Percentiles rank a stretch among this genome's conserved stretches.
Evolutionary conservation across 2,888 invertebrate genomes (phyloP).

Genomic region (Chalcis sispes): DNA sequence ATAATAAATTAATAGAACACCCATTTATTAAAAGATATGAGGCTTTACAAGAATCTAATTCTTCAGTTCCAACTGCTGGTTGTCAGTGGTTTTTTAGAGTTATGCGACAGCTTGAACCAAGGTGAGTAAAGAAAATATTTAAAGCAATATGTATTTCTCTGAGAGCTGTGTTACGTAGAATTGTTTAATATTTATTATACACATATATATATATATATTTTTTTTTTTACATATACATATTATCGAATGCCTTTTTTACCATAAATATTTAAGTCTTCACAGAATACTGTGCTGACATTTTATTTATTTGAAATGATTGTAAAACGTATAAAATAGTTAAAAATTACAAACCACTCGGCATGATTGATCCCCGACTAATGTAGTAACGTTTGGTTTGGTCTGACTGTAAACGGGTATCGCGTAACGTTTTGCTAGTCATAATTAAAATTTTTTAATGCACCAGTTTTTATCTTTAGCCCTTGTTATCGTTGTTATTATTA

Average conservation of each 20-base stretch:
- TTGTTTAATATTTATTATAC: slow-evolving; percentile 51
- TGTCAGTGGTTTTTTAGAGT: slow-evolving; percentile 86
- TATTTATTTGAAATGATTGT: slow-evolving; percentile 51
- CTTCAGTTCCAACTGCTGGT: slow-evolving; percentile 66
- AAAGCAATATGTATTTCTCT: slow-evolving; percentile 43
- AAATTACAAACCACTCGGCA: slow-evolving; percentile 66
- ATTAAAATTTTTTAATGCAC: slow-evolving; percentile 44
- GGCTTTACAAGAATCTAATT: slow-evolving; percentile 63
- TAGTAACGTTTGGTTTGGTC: slow-evolving; percentile 74
- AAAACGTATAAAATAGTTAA: slow-evolving; percentile 50
- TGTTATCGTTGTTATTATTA: slow-evolving; percentile 28
- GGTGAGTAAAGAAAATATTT: slow-evolving; percentile 65
- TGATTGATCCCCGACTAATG: slow-evolving; percentile 73
- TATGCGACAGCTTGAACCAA: slow-evolving; percentile 77
- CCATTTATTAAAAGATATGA: slow-evolving; percentile 91
- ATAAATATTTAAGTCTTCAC: slow-evolving; percentile 36
- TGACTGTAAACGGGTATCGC: slow-evolving; percentile 59
- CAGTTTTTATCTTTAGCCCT: slow-evolving; percentile 25
- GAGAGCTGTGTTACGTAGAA: slow-evolving; percentile 56
- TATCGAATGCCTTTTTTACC: slow-evolving; percentile 50
- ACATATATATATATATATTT: slow-evolving; percentile 33
- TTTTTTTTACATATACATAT: slow-evolving; percentile 38
- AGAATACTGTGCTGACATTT: slow-evolving; percentile 47
- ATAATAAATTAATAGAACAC: slow-evolving; percentile 92
- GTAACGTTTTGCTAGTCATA: slow-evolving; percentile 48